phyloP scores from a whole-genome alignment of 1,140 invertebrate species.

The Nephotettix cincticeps region DNA sequence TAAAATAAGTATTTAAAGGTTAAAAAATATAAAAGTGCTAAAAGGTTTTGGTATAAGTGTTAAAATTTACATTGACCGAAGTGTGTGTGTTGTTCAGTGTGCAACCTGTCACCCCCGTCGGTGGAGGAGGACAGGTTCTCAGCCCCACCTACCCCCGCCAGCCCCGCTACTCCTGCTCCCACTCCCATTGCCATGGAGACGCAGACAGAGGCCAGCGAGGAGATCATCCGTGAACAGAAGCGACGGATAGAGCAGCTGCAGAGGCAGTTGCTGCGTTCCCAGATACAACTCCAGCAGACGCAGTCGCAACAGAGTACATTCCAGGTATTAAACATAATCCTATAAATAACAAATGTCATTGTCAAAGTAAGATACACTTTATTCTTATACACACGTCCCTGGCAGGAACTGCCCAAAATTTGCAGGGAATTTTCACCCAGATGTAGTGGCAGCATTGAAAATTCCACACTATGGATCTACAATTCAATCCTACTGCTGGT shows the following conservation, averaged over 20 bases:
- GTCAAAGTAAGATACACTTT: too few relatives aligned
- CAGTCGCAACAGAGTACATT: constrained; percentile 46
- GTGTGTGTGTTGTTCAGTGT: constrained; percentile 25
- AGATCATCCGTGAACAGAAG: constrained; percentile 80
- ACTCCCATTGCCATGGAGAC: constrained; percentile 30
- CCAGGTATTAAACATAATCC: constrained; percentile 37
- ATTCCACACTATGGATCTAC: too few relatives aligned
- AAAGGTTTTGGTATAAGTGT: too few relatives aligned
- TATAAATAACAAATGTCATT: too few relatives aligned
- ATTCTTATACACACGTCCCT: too few relatives aligned
- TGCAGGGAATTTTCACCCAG: too few relatives aligned
- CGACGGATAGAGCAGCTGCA: constrained; percentile 86
- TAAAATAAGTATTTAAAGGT: too few relatives aligned
- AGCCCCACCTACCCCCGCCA: constrained; percentile 1
- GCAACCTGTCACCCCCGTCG: constrained; percentile 36
- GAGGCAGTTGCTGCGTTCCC: constrained; percentile 72
- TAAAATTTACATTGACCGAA: too few relatives aligned
- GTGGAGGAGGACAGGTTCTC: constrained; percentile 31
- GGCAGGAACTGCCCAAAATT: too few relatives aligned
- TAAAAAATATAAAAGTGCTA: too few relatives aligned
- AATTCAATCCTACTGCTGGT: too few relatives aligned
- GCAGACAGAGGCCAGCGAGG: constrained; percentile 51
- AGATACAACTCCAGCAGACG: constrained; percentile 70
- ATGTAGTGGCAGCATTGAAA: too few relatives aligned
- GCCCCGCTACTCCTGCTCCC: constrained; percentile 18